Base-by-base conservation (phyloP, 2,888 invertebrate genomes). In the Drosophila anomelani region DNA sequence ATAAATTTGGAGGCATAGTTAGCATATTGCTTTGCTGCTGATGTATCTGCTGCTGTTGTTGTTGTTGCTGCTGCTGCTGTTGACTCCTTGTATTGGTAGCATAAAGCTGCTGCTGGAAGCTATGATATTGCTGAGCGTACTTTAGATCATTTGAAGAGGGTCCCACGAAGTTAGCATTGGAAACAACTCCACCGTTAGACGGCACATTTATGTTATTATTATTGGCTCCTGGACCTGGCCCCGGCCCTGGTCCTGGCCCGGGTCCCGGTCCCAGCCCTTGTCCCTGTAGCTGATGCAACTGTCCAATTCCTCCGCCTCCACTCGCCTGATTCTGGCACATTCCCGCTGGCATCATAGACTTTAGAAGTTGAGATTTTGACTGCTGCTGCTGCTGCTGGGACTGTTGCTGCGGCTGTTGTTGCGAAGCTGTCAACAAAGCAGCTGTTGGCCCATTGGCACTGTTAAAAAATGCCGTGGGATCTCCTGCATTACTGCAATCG, bases 51-150 rank as follows among this genome's bases (percentile, higher is more conserved):
- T 75, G 76, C 57, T 81, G 79, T n/a, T 75, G 76, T 60, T 77
- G 20, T 20, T 20, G 77, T 29, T 91, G 88, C 83, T 91, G 88
- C 83, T 95, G 76, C 51, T 77, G 77, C 29, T 91, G 88, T 83
- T 95, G 94, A 91, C 94, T 95, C 80, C 96, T 94, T 44, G 96
- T 96, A 78, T 95, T 95, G 12, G 98, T 98, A 75, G 98, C 98
- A 93, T 98, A 98, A 81, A 98, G 93, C 93, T 98, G 98, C 92
- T 98, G 98, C 92, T 98, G 98, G 94, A 98, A 98, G 93, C 98
- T 97, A 93, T 98, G 98, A 94, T 96, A 98, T 94, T 98, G 98
- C 93, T 97, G 97, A 90, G 97, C 98, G 93, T 98, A 98, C 92
- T 97, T 97, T 15, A 98, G 96, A 93, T 98, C 98, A 53, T 96